These are phyloP conservation scores for Vespertilio murinus DNA, from an alignment of 2,797 vertebrate genomes.

Conservation along the genomic window DNA sequence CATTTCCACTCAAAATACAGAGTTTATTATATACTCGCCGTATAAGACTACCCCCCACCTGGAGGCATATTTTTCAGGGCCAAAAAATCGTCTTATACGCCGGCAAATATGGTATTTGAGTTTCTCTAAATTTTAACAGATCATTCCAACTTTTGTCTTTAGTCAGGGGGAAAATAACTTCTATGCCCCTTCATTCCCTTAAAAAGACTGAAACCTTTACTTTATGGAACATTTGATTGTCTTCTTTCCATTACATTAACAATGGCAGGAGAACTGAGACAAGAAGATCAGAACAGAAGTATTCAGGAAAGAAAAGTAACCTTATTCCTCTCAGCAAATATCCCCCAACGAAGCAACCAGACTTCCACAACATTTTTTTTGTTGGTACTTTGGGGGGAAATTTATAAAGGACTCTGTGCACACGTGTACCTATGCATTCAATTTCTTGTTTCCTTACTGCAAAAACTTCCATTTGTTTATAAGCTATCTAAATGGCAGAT, in stretches of 20 bases:
- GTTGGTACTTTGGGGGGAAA: not conserved
- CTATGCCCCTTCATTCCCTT: not conserved
- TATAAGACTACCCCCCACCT: too few relatives aligned
- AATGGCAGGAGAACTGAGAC: not conserved
- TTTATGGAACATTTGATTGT: not conserved
- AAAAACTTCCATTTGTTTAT: not conserved
- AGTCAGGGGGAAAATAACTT: not conserved
- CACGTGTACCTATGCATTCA: not conserved
- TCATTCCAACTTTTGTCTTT: not conserved
- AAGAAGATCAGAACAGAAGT: not conserved
- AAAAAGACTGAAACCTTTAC: not conserved
- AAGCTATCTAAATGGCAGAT: not conserved
- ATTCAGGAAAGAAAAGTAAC: not conserved
- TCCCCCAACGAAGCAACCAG: not conserved
- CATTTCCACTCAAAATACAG: too few relatives aligned
- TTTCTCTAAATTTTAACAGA: conserved; percentile 2
- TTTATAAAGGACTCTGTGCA: not conserved
- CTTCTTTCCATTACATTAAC: not conserved
- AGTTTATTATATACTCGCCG: too few relatives aligned
- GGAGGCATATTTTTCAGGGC: too few relatives aligned
- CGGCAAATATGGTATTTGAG: too few relatives aligned
- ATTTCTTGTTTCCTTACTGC: not conserved
- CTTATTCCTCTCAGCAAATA: not conserved
- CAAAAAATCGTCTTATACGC: too few relatives aligned
- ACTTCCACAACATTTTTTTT: not conserved